A percentile compares a stretch with the other conserved stretches of the same genome.
Evolutionary conservation across 2,113 vertebrate species (phyloP).

Genomic region (Macroglossus sobrinus): DNA sequence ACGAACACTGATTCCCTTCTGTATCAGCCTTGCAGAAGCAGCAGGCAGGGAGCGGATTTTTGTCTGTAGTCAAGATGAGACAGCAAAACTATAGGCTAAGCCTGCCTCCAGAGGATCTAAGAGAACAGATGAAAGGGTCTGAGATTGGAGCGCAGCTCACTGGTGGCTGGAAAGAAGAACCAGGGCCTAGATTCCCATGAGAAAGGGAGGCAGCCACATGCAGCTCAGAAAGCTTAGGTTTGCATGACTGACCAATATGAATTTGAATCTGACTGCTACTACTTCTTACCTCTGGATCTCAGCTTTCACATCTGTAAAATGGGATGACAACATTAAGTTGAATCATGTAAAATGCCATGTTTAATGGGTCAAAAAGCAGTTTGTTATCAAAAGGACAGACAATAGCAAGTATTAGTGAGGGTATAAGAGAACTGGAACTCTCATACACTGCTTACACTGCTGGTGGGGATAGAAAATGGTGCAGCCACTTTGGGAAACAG

Average conservation of each 20-base stretch:
- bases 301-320: neutral
- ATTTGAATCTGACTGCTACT: neutral
- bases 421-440: neutral
- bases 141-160: neutral
- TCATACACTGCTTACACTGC: too few species aligned
- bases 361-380: neutral
- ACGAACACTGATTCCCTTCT: neutral
- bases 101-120: neutral
- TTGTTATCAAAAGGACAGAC: neutral
- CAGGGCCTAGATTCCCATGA: neutral
- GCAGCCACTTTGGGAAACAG: neutral
- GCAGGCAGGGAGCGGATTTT: accelerated
- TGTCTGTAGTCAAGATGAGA: neutral
- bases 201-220: neutral
- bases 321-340: neutral
- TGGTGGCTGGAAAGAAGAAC: neutral
- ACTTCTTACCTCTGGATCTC: neutral
- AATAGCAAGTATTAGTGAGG: too few species aligned
- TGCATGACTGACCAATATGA: accelerated
- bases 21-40: accelerated
- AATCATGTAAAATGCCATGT: neutral
- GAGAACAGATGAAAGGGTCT: neutral
- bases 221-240: neutral
- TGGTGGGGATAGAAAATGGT: too few species aligned
- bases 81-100: neutral